Evolutionary conservation across 2,797 vertebrate genomes (phyloP).

Genomic region (Perodicticus potto): DNA sequence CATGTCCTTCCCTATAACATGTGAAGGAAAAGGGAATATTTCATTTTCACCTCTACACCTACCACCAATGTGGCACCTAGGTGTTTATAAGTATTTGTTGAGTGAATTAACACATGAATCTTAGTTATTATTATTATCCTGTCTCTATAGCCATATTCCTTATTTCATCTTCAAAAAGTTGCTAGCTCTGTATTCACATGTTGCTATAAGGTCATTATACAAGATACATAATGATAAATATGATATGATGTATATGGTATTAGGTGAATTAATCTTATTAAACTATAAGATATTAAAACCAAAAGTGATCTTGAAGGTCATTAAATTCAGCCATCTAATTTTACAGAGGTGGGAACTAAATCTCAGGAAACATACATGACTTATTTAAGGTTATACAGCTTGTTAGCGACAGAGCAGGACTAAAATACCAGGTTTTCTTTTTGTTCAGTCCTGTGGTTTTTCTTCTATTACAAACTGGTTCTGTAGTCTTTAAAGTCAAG

Average conservation of each 20-base stretch:
- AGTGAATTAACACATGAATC: conserved; percentile 22
- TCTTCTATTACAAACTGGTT: conserved; percentile 37
- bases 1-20: background rate
- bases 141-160: background rate
- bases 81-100: conserved; percentile 24
- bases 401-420: conserved; percentile 9
- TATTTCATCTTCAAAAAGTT: conserved; percentile 36
- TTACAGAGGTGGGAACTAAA: conserved; percentile 37
- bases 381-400: conserved; percentile 56
- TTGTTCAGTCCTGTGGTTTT: conserved; percentile 36
- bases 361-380: background rate
- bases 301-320: conserved; percentile 54
- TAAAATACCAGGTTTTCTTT: conserved; percentile 22
- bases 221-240: conserved; percentile 45
- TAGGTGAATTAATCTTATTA: conserved; percentile 27
- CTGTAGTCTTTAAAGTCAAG: conserved; percentile 21
- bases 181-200: background rate
- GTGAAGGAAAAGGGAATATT: conserved; percentile 45
- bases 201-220: background rate
- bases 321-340: conserved; percentile 27
- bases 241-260: background rate
- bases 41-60: background rate
- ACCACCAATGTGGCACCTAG: background rate
- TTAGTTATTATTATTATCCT: background rate
- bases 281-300: conserved; percentile 20